A percentile compares a stretch with the other conserved stretches of the same genome.
These are phyloP conservation scores for Cosmia pyralina DNA, from an alignment of 2,888 invertebrate genomes.

Conservation along the genomic window DNA sequence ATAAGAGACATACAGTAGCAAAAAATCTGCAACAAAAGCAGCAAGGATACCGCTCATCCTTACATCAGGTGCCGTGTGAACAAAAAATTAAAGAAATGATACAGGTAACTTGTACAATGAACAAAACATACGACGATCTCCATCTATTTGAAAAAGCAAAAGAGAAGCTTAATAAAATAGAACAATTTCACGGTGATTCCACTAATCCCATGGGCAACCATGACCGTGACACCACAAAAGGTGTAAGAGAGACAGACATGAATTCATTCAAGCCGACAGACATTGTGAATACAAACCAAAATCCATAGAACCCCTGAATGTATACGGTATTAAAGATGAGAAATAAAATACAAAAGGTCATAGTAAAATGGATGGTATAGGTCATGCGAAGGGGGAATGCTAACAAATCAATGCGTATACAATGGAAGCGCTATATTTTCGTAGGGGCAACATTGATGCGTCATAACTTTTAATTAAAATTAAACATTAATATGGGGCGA, in stretches of 20 bases:
- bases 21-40: conserved; percentile 42
- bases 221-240: conserved; percentile 80
- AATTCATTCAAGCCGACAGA: conserved; percentile 83
- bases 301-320: conserved; percentile 63
- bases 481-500: conserved; percentile 81
- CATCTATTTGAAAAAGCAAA: conserved; percentile 66
- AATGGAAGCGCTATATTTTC: conserved; percentile 75
- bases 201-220: conserved; percentile 82
- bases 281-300: conserved; percentile 75
- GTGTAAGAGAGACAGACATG: conserved; percentile 76
- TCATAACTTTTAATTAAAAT: conserved; percentile 89
- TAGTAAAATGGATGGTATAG: conserved; percentile 72
- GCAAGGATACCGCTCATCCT: conserved; percentile 37
- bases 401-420: conserved; percentile 83
- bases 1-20: conserved; percentile 30
- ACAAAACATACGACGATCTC: conserved; percentile 70
- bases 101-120: conserved; percentile 72
- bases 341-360: conserved; percentile 69
- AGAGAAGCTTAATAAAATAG: conserved; percentile 67
- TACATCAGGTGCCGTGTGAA: conserved; percentile 53
- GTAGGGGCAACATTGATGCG: conserved; percentile 81
- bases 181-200: conserved; percentile 79
- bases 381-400: conserved; percentile 80
- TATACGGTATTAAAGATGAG: conserved; percentile 47
- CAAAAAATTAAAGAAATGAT: conserved; percentile 61